Evolutionary conservation across 2,797 vertebrate species (phyloP).

Genomic region (Intellagama lesueurii): DNA sequence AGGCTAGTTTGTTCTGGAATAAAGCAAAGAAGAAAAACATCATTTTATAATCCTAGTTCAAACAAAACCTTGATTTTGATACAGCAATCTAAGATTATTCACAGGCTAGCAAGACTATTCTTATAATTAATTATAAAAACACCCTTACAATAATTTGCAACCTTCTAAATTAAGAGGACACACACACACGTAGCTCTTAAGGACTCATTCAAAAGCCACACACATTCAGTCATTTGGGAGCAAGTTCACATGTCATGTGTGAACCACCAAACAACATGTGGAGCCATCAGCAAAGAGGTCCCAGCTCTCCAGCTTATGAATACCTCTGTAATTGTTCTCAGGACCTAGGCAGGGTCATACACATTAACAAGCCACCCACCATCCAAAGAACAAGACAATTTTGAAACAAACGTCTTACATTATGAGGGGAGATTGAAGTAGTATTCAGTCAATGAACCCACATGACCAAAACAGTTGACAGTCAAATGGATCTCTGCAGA

Average conservation of each 20-base stretch:
- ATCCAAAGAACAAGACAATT: too few species aligned
- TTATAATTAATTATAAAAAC: neutral
- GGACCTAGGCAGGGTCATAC: neutral
- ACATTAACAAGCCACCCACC: too few species aligned
- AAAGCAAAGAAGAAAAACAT: neutral
- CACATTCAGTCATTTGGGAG: too few species aligned
- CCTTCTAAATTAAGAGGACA: too few species aligned
- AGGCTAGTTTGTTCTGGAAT: slow-evolving; percentile 82
- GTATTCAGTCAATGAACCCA: neutral
- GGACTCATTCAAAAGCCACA: neutral
- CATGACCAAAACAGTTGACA: neutral
- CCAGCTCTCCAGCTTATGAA: neutral
- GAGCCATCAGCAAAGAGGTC: neutral
- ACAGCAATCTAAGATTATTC: neutral
- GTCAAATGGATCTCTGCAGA: neutral
- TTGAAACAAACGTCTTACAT: neutral
- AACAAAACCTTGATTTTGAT: neutral
- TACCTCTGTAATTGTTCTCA: neutral
- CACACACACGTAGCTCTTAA: neutral
- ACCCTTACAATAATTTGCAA: neutral
- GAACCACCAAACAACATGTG: neutral
- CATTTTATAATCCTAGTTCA: neutral
- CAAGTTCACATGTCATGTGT: too few species aligned
- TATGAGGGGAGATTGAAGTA: neutral
- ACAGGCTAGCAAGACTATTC: neutral